Conservation (phyloP, 2,113 vertebrate species). For the Lagenorhynchus albirostris region DNA sequence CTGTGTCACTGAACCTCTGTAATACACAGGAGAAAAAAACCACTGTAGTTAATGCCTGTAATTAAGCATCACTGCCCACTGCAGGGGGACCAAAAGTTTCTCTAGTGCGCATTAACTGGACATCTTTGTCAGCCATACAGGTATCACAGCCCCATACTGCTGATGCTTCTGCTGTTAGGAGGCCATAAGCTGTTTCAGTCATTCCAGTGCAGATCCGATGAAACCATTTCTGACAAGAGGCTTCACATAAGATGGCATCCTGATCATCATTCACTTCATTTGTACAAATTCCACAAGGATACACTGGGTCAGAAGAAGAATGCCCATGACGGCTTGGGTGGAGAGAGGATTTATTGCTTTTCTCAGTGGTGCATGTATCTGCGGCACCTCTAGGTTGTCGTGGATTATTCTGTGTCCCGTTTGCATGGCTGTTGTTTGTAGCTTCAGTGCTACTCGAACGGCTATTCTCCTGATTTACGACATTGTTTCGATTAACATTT, state of each 20-base stretch:
- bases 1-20: constrained; percentile 35
- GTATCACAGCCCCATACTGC: constrained; percentile 91
- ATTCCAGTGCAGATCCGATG: constrained; percentile 90
- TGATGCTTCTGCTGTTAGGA: constrained; percentile 86
- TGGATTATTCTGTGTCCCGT: constrained; percentile 81
- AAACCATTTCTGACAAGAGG: constrained; percentile 91
- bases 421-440: constrained; percentile 78
- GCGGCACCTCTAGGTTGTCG: constrained; percentile 76
- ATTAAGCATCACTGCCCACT: constrained; percentile 75
- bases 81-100: constrained; percentile 75
- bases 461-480: constrained; percentile 74
- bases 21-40: background rate
- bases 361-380: constrained; percentile 78
- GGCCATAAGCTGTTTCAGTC: constrained; percentile 89
- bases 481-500: constrained; percentile 70
- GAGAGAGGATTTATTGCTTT: constrained; percentile 78
- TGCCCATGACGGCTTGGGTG: constrained; percentile 79
- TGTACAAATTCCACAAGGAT: constrained; percentile 88
- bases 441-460: constrained; percentile 79
- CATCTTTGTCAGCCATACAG: constrained; percentile 88
- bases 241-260: constrained; percentile 90
- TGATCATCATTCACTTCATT: constrained; percentile 89
- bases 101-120: constrained; percentile 82
- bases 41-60: background rate
- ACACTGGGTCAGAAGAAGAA: constrained; percentile 81